phyloP scores from a whole-genome alignment of 2,113 vertebrate species.

The Python bivittatus region DNA sequence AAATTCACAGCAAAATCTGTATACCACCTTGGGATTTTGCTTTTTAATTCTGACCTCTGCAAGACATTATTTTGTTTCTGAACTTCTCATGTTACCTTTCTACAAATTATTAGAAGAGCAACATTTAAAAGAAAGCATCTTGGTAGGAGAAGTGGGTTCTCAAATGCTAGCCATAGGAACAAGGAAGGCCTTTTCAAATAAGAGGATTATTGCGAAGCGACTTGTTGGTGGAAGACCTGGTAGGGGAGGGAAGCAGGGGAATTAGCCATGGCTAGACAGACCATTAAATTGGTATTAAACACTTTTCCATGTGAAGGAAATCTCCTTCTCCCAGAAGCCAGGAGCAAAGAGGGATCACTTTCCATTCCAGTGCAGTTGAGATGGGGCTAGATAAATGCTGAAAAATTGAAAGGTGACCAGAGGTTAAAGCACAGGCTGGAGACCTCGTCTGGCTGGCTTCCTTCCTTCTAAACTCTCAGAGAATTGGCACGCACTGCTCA shows the following conservation, averaged over 20 bases:
- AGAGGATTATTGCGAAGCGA: slow-evolving; percentile 63
- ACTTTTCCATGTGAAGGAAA: slow-evolving; percentile 80
- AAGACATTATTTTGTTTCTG: slow-evolving; percentile 35
- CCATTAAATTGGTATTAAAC: slow-evolving; percentile 81
- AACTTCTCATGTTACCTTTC: slow-evolving; percentile 11
- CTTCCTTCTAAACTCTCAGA: slow-evolving; percentile 73
- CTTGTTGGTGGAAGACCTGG: slow-evolving; percentile 55
- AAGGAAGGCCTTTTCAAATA: slow-evolving; percentile 27
- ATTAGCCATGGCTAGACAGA: slow-evolving; percentile 74
- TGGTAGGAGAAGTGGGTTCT: slow-evolving; percentile 48
- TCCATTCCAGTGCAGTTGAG: slow-evolving; percentile 64
- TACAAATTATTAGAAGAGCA: not conserved
- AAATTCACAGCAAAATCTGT: not conserved
- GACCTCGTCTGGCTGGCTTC: slow-evolving; percentile 79
- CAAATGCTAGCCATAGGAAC: slow-evolving; percentile 46
- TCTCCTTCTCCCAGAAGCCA: slow-evolving; percentile 71
- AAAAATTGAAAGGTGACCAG: slow-evolving; percentile 73
- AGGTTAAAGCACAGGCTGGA: slow-evolving; percentile 75
- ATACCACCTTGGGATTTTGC: not conserved
- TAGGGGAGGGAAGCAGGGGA: not conserved
- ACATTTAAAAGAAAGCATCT: slow-evolving; percentile 4
- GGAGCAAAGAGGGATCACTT: slow-evolving; percentile 70
- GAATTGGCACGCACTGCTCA: slow-evolving; percentile 66
- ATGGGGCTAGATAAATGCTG: slow-evolving; percentile 73
- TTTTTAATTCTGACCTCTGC: slow-evolving; percentile 8